phyloP scores from a whole-genome alignment of 2,888 invertebrate genomes.

The Nephrotoma flavescens region DNA sequence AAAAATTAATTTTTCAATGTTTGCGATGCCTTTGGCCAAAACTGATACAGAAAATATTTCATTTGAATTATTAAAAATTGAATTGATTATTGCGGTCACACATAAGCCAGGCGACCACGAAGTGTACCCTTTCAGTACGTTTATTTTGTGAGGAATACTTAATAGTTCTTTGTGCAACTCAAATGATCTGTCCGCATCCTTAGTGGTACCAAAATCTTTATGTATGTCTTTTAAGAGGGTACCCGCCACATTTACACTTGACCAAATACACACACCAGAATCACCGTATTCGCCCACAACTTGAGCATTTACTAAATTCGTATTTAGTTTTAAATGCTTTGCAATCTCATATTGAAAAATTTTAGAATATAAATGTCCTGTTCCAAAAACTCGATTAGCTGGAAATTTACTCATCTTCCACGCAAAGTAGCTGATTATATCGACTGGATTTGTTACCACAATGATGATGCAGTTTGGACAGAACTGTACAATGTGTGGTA shows the following conservation, averaged over 20 bases:
- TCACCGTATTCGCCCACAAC: slow-evolving; percentile 87
- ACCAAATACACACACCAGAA: slow-evolving; percentile 77
- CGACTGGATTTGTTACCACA: slow-evolving; percentile 77
- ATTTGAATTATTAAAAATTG: slow-evolving; percentile 50
- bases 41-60: slow-evolving; percentile 61
- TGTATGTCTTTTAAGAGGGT: slow-evolving; percentile 57
- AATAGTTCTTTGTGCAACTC: slow-evolving; percentile 60
- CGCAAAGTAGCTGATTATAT: slow-evolving; percentile 72
- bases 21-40: slow-evolving; percentile 53
- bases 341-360: slow-evolving; percentile 71
- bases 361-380: slow-evolving; percentile 78
- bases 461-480: slow-evolving; percentile 69
- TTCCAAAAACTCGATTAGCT: slow-evolving; percentile 65
- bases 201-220: slow-evolving; percentile 46
- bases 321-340: slow-evolving; percentile 59
- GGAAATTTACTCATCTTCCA: slow-evolving; percentile 81
- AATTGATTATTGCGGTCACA: slow-evolving; percentile 45
- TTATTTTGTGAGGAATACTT: slow-evolving; percentile 61
- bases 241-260: slow-evolving; percentile 74
- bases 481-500: slow-evolving; percentile 42
- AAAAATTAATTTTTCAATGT: slow-evolving; percentile 58
- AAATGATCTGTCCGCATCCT: slow-evolving; percentile 59
- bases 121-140: slow-evolving; percentile 68
- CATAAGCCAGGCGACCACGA: slow-evolving; percentile 75
- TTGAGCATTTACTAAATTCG: slow-evolving; percentile 68